phyloP scores from a whole-genome alignment of 2,888 invertebrate species.

The Drosophila dives region DNA sequence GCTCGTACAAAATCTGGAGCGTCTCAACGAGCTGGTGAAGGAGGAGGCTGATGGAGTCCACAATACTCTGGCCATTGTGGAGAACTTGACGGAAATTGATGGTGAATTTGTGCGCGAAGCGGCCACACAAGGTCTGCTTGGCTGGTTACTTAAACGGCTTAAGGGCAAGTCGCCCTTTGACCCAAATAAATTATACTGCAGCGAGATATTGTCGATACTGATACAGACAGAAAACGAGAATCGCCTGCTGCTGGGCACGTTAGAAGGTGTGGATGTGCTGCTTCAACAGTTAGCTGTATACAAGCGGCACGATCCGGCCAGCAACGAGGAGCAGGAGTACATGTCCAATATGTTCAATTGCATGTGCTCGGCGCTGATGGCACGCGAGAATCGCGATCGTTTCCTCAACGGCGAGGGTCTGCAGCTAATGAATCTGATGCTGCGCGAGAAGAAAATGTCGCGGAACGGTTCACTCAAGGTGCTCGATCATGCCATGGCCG shows the following conservation, averaged over 20 bases:
- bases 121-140: constrained; percentile 94
- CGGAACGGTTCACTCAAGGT: constrained; percentile 98
- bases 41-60: constrained; percentile 99
- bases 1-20: constrained; percentile 95
- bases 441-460: constrained; percentile 98
- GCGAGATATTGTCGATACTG: constrained; percentile 97
- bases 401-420: constrained; percentile 98
- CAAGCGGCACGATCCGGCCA: constrained; percentile 96
- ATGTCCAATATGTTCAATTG: constrained; percentile 99
- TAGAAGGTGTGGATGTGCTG: constrained; percentile 96
- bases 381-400: constrained; percentile 93
- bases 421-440: constrained; percentile 99
- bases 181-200: constrained; percentile 97
- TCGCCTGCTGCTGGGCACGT: constrained; percentile 92
- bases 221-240: constrained; percentile 95
- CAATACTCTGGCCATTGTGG: constrained; percentile 95
- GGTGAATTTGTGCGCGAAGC: constrained; percentile 93
- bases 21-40: constrained; percentile 96
- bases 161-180: constrained; percentile 96
- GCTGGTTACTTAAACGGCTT: constrained; percentile 96
- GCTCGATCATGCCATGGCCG: constrained; percentile 98
- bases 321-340: constrained; percentile 97
- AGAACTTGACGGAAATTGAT: constrained; percentile 96
- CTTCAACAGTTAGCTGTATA: constrained; percentile 97
- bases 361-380: constrained; percentile 96